Percentiles rank a stretch among this genome's conserved stretches.
These are phyloP conservation scores for Ceyx margarethae DNA, from an alignment of 2,113 vertebrate species.

Conservation along the genomic window DNA sequence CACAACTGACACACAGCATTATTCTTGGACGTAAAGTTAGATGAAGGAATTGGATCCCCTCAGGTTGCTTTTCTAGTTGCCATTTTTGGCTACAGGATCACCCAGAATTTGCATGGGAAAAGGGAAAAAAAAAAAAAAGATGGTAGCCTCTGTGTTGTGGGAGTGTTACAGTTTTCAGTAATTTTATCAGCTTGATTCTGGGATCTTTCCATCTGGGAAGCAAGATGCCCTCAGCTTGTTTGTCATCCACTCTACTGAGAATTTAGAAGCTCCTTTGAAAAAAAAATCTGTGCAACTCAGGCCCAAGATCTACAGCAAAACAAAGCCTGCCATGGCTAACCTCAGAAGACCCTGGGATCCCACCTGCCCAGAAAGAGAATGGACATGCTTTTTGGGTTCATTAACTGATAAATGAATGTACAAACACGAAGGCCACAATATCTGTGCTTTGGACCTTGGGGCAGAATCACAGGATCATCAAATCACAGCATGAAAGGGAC, in stretches of 20 bases:
- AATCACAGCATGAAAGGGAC: neutral
- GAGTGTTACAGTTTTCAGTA: neutral
- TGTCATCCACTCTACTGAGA: neutral
- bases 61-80: neutral
- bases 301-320: neutral
- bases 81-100: neutral
- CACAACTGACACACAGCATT: neutral
- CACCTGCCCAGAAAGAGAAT: neutral
- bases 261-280: neutral
- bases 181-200: neutral
- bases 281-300: accelerated
- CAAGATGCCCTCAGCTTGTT: neutral
- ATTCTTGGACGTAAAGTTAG: neutral
- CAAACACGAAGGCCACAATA: neutral
- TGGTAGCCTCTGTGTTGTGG: neutral
- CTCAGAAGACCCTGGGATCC: neutral
- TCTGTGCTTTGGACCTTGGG: neutral
- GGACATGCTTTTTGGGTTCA: neutral
- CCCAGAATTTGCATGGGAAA: neutral
- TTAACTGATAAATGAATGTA: neutral
- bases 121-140: neutral
- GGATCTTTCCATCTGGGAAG: neutral
- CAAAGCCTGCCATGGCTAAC: neutral
- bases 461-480: neutral
- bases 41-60: neutral